phyloP scores from a whole-genome alignment of 2,888 invertebrate genomes.

The Oeneis ivallda region DNA sequence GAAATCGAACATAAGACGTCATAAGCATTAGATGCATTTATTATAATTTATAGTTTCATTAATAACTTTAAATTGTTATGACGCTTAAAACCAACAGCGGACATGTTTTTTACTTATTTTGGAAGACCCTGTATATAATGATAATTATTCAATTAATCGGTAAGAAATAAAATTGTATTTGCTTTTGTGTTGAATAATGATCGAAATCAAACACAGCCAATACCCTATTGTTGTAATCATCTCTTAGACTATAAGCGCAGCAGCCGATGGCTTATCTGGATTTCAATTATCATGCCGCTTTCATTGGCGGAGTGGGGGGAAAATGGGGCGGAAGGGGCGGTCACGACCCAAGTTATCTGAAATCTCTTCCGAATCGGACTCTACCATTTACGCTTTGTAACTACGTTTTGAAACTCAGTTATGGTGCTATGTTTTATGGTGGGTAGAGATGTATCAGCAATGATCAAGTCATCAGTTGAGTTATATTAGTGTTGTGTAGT shows the following conservation, averaged over 20 bases:
- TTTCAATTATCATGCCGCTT: slow-evolving; percentile 79
- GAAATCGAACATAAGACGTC: too few species aligned
- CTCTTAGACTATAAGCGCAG: slow-evolving; percentile 51
- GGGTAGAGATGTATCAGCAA: slow-evolving; percentile 1
- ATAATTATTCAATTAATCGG: too few species aligned
- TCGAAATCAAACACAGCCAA: too few species aligned
- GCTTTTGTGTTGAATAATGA: too few species aligned
- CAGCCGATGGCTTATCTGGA: slow-evolving; percentile 78
- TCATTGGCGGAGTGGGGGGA: slow-evolving; percentile 71
- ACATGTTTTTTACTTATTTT: too few species aligned
- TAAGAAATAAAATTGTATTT: too few species aligned
- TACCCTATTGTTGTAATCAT: not conserved
- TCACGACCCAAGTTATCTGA: slow-evolving; percentile 67
- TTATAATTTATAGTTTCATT: too few species aligned
- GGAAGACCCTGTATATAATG: too few species aligned
- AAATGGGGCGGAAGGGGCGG: slow-evolving; percentile 60
- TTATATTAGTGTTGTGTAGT: too few species aligned
- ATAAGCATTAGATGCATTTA: too few species aligned
- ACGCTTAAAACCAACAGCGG: too few species aligned
- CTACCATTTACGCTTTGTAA: slow-evolving; percentile 60
- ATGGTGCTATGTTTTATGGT: slow-evolving; percentile 9
- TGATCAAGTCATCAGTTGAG: not conserved
- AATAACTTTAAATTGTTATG: too few species aligned
- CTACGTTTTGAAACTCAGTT: slow-evolving; percentile 46
- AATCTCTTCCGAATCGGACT: slow-evolving; percentile 72